A percentile compares a stretch with the other conserved stretches of the same genome.
Conservation (phyloP, 2,888 invertebrate species). For the Amblyjoppa fuscipennis region DNA sequence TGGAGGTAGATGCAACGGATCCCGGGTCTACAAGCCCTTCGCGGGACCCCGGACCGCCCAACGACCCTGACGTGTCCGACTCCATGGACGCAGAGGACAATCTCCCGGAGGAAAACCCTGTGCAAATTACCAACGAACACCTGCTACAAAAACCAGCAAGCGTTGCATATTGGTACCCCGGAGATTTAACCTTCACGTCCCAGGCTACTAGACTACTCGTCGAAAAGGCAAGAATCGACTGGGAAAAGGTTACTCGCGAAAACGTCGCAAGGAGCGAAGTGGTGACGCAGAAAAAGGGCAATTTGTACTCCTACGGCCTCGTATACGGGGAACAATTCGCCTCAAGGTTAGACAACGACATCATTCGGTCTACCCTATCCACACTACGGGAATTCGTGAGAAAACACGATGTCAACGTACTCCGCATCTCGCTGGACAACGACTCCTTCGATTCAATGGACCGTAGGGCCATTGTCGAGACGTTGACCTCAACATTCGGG, state of each 20-base stretch:
- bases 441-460: too few species aligned
- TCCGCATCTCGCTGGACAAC: too few species aligned
- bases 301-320: neutral
- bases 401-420: too few species aligned
- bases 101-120: too few species aligned
- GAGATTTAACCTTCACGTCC: neutral
- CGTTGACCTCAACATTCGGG: too few species aligned
- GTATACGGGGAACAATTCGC: neutral
- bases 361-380: neutral
- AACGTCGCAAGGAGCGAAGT: neutral
- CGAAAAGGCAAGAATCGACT: neutral
- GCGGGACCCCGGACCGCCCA: too few species aligned
- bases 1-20: too few species aligned
- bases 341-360: neutral
- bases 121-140: neutral
- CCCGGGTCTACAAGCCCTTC: too few species aligned
- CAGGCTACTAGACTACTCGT: neutral
- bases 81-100: too few species aligned
- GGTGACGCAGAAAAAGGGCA: neutral
- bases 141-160: neutral
- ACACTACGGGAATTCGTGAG: too few species aligned
- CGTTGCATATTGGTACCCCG: neutral
- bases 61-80: too few species aligned
- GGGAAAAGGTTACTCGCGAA: neutral
- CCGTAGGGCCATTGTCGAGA: too few species aligned